Percentiles rank a stretch among this genome's conserved stretches.
These are phyloP conservation scores for Saguinus imperator DNA, from an alignment of 2,113 vertebrate genomes.

Conservation along the genomic window DNA sequence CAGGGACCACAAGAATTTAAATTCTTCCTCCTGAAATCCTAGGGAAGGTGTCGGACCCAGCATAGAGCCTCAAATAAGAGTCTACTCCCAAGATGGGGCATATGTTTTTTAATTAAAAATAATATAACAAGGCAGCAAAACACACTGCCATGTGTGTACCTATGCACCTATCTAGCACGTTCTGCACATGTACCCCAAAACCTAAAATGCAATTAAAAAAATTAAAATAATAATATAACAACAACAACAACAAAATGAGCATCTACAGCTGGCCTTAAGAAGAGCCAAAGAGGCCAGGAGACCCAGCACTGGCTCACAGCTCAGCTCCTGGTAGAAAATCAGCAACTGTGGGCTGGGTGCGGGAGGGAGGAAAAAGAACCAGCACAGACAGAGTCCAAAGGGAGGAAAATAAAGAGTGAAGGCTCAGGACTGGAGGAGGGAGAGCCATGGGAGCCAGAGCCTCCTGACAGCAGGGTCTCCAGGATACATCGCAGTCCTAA, in stretches of 20 bases:
- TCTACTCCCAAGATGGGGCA: no score
- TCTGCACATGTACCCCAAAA: no score
- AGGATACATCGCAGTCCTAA: not conserved
- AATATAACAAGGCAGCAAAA: no score
- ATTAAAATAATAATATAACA: no score
- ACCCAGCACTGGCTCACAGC: not conserved
- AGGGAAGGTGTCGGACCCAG: not conserved
- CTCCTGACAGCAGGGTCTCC: not conserved
- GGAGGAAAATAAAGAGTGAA: not conserved
- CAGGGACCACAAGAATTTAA: not conserved
- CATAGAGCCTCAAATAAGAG: not conserved
- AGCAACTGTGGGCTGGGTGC: not conserved
- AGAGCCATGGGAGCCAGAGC: not conserved
- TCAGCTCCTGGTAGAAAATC: not conserved
- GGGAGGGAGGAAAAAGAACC: not conserved
- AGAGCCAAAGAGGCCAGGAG: not conserved
- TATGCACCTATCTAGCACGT: no score
- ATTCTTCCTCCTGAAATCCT: not conserved
- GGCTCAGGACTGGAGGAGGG: not conserved
- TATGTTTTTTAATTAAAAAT: no score
- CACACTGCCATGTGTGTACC: no score
- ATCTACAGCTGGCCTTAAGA: not conserved
- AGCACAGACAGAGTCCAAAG: not conserved
- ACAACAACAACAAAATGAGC: not conserved
- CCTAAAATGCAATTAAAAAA: no score